These are phyloP conservation scores for Sebastiscus tertius DNA, from an alignment of 2,797 vertebrate species.

Conservation along the genomic window DNA sequence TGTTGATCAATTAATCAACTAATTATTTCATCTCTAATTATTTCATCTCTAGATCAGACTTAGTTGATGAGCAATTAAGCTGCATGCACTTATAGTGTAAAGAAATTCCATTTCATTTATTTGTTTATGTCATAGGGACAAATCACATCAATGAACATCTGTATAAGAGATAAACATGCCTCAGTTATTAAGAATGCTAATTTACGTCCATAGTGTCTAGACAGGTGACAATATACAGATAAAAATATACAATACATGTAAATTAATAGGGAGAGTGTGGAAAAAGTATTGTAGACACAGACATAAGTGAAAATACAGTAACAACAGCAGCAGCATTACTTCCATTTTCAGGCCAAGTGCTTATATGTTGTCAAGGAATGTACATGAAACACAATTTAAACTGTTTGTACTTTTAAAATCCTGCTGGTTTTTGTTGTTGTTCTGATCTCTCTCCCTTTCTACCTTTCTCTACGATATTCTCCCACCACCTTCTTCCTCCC, in stretches of 20 bases:
- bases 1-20: neutral
- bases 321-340: neutral
- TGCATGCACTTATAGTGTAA: neutral
- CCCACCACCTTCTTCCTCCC: neutral
- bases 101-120: too few species aligned
- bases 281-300: neutral
- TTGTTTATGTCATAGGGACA: too few species aligned
- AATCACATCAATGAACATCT: too few species aligned
- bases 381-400: neutral
- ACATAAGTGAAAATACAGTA: neutral
- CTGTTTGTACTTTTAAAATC: neutral
- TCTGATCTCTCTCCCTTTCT: conserved; percentile 5
- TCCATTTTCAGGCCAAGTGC: neutral
- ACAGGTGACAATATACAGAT: too few species aligned
- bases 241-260: too few species aligned
- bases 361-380: neutral
- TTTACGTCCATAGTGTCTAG: too few species aligned
- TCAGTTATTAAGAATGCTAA: accelerated
- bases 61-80: neutral
- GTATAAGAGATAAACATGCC: too few species aligned
- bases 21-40: neutral
- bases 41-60: neutral
- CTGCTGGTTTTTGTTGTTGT: neutral
- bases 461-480: neutral
- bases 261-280: neutral